Conservation (phyloP, 2,797 vertebrate genomes). For the Hippocampus kuda region DNA sequence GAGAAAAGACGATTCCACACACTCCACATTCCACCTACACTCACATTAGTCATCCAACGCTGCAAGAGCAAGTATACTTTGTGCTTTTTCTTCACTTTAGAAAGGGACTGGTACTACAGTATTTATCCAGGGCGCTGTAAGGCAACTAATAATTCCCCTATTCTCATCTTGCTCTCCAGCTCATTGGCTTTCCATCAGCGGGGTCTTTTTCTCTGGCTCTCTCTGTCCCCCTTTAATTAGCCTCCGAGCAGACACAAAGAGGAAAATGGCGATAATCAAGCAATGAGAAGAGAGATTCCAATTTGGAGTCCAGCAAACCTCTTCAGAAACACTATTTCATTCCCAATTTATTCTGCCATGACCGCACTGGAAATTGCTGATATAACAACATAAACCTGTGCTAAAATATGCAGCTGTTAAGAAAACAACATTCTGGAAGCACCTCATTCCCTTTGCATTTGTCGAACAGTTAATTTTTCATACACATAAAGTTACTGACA, state of each 20-base stretch:
- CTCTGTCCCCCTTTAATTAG: constrained; percentile 54
- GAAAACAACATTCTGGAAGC: neutral
- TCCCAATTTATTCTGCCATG: constrained; percentile 38
- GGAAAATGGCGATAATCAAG: constrained; percentile 54
- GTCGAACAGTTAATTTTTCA: neutral
- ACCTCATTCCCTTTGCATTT: neutral
- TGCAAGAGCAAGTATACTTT: constrained; percentile 22
- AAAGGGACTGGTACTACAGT: constrained; percentile 17
- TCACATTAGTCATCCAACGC: constrained; percentile 14
- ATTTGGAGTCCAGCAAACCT: constrained; percentile 42
- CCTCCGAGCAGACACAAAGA: constrained; percentile 49
- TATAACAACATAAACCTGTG: constrained; percentile 6
- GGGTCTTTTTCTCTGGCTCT: constrained; percentile 50
- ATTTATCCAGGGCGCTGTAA: constrained; percentile 49
- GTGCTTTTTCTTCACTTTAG: constrained; percentile 33
- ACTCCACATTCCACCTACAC: constrained; percentile 25
- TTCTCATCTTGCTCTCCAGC: constrained; percentile 47
- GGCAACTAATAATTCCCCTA: constrained; percentile 40
- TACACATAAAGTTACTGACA: neutral
- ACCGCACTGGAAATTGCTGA: constrained; percentile 38
- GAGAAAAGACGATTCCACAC: constrained; percentile 25
- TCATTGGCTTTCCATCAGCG: constrained; percentile 59
- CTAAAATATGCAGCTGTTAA: neutral
- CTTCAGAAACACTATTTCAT: constrained; percentile 39
- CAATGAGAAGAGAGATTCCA: constrained; percentile 45